phyloP scores from a whole-genome alignment of 2,888 invertebrate genomes.

The Chalcosyrphus nemorum region DNA sequence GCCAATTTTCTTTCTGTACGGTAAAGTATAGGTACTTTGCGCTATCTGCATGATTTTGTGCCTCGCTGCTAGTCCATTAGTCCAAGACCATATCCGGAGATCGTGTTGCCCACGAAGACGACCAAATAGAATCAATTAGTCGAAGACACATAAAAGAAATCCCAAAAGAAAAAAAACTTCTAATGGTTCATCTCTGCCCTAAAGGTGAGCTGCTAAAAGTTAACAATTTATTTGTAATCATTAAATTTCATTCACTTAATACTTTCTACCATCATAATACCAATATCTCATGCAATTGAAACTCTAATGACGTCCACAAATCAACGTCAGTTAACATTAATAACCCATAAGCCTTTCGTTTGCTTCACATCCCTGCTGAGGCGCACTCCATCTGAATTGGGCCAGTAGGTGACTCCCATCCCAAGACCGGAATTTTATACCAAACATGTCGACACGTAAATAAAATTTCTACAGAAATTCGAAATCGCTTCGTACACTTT shows the following conservation, averaged over 20 bases:
- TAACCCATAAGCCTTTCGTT: slow-evolving; percentile 9
- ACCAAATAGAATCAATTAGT: no score
- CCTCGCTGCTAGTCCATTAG: no score
- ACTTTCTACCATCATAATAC: background rate
- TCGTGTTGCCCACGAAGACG: no score
- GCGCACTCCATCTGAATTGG: slow-evolving; percentile 5
- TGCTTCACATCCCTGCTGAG: background rate
- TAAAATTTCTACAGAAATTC: slow-evolving; percentile 1
- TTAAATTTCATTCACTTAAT: background rate
- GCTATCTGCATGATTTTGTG: no score
- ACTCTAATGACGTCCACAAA: background rate
- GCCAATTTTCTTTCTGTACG: no score
- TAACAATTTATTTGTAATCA: no score
- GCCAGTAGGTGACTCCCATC: slow-evolving; percentile 27
- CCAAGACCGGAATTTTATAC: slow-evolving; percentile 23
- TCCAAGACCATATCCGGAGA: no score
- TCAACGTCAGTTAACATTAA: slow-evolving; percentile 8
- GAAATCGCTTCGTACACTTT: slow-evolving; percentile 33
- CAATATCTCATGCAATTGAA: background rate
- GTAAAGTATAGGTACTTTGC: no score
- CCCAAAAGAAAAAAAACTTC: no score
- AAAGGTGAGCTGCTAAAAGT: no score
- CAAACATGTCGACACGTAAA: background rate
- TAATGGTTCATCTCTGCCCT: no score
- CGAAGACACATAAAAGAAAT: no score